phyloP scores from a whole-genome alignment of 2,888 invertebrate species.

The Ornithoptera alexandrae region DNA sequence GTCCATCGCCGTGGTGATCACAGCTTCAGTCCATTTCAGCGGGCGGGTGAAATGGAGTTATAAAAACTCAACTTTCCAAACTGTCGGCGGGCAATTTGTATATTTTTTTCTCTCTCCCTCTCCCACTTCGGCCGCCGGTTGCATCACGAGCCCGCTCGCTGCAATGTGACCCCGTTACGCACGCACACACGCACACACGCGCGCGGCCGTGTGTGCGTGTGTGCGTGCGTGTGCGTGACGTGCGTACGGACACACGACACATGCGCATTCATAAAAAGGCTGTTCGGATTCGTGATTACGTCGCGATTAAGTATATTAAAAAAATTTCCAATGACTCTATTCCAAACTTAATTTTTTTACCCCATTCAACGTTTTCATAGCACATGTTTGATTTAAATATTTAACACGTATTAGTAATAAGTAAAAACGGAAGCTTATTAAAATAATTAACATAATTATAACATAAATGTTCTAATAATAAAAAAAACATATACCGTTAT shows the following conservation, averaged over 20 bases:
- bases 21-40: too few species aligned
- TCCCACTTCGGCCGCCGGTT: conserved; percentile 38
- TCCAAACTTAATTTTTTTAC: too few species aligned
- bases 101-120: conserved; percentile 29
- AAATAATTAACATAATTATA: too few species aligned
- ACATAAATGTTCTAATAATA: too few species aligned
- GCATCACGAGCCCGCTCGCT: conserved; percentile 52
- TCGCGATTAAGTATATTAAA: too few species aligned
- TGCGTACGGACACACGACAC: conserved; percentile 51
- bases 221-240: conserved; percentile 36
- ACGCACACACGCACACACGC: conserved; percentile 40
- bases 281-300: conserved; percentile 41
- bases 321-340: too few species aligned
- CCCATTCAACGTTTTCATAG: too few species aligned
- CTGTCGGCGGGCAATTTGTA: conserved; percentile 47
- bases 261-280: conserved; percentile 49
- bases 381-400: too few species aligned
- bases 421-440: too few species aligned
- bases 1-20: too few species aligned
- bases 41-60: conserved; percentile 35
- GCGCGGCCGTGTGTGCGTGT: conserved; percentile 37
- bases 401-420: too few species aligned
- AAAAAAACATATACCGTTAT: too few species aligned
- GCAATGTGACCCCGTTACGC: conserved; percentile 73
- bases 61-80: conserved; percentile 48